phyloP scores from a whole-genome alignment of 2,888 invertebrate genomes.

The Marronus borbonicus region DNA sequence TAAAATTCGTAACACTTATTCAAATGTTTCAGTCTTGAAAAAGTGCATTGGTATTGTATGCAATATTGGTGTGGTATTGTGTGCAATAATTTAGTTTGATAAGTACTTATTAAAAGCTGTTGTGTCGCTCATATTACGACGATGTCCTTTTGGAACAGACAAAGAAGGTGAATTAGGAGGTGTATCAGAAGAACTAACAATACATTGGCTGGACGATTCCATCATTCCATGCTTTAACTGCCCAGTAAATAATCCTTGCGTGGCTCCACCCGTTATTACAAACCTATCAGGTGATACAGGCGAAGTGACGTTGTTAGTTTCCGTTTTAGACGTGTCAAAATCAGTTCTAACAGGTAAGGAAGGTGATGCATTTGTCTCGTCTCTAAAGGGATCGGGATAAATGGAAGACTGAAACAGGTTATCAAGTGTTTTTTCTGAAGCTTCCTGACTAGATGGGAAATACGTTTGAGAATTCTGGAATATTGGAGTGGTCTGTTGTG shows the following conservation, averaged over 20 bases:
- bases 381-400: constrained; percentile 82
- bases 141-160: constrained; percentile 74
- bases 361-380: constrained; percentile 65
- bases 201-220: constrained; percentile 65
- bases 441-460: constrained; percentile 49
- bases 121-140: constrained; percentile 89
- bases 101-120: constrained; percentile 85
- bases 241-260: constrained; percentile 18
- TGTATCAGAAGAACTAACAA: constrained; percentile 63
- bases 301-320: constrained; percentile 57
- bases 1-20: too few species aligned
- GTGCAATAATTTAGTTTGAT: constrained; percentile 43
- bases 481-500: constrained; percentile 55
- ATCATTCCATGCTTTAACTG: constrained; percentile 60
- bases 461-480: constrained; percentile 45
- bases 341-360: constrained; percentile 48
- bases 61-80: too few species aligned
- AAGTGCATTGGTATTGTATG: background rate
- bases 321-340: constrained; percentile 61
- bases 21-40: too few species aligned
- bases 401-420: constrained; percentile 78
- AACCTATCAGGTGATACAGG: constrained; percentile 63
- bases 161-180: constrained; percentile 68
- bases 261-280: constrained; percentile 59
- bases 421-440: constrained; percentile 71